phyloP scores from a whole-genome alignment of 2,888 invertebrate genomes.

The Meteorus colon region DNA sequence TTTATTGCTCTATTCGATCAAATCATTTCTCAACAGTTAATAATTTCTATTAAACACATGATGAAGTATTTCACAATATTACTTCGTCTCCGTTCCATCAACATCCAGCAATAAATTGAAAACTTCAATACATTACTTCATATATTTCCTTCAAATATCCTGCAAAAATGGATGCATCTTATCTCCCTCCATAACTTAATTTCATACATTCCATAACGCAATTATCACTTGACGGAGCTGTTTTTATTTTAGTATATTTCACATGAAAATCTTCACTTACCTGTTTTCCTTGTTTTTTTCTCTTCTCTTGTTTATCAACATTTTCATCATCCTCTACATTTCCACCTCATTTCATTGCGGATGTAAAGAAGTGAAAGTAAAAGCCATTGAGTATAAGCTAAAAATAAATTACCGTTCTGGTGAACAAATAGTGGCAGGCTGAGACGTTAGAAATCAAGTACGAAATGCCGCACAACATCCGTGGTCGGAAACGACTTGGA shows the following conservation, averaged over 20 bases:
- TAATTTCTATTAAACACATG: no score
- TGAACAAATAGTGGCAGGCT: constrained; percentile 60
- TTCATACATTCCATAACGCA: neutral
- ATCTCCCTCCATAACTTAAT: no score
- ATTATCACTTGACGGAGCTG: constrained; percentile 47
- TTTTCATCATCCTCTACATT: constrained; percentile 52
- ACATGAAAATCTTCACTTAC: constrained; percentile 18
- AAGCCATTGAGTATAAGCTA: constrained; percentile 48
- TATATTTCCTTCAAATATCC: no score
- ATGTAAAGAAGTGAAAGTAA: no score
- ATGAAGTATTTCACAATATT: no score
- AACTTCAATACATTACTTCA: no score
- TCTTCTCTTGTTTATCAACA: neutral
- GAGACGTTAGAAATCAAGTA: constrained; percentile 18
- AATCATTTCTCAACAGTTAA: no score
- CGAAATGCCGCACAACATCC: constrained; percentile 28
- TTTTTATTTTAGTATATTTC: constrained; percentile 47
- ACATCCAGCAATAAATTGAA: no score
- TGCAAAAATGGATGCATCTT: no score
- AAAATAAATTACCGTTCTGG: constrained; percentile 62
- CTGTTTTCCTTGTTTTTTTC: neutral
- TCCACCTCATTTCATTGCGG: no score
- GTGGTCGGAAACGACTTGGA: constrained; percentile 45
- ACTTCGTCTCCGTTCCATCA: no score
- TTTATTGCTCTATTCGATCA: no score